phyloP scores from a whole-genome alignment of 2,888 invertebrate genomes.

The Drosophila neutralis region DNA sequence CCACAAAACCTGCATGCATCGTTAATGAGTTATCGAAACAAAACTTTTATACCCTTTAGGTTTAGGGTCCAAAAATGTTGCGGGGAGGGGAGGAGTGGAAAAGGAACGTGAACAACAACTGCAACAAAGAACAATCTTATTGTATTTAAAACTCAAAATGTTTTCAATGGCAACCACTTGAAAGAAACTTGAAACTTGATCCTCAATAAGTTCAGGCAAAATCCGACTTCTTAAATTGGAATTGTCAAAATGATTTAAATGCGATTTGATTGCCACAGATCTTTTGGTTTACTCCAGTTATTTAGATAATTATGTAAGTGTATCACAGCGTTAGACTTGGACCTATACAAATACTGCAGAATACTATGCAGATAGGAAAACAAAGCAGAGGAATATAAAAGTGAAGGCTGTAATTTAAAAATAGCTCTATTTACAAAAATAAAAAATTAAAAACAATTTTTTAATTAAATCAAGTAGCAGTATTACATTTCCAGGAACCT shows the following conservation, averaged over 20 bases:
- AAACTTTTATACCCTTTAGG: not conserved
- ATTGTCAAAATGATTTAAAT: not conserved
- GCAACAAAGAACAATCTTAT: not conserved
- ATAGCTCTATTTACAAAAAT: not conserved
- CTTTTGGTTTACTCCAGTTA: no score
- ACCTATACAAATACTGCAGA: not conserved
- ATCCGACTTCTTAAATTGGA: not conserved
- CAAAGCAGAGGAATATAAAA: not conserved
- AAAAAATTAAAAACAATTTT: not conserved
- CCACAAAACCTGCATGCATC: no score
- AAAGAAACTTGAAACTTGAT: not conserved
- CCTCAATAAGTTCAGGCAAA: not conserved
- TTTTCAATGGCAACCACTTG: not conserved
- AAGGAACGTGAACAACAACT: not conserved
- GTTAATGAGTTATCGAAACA: no score
- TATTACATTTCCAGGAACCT: not conserved
- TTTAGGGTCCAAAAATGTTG: not conserved
- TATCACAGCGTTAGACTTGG: not conserved
- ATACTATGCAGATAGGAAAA: not conserved
- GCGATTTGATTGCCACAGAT: not conserved
- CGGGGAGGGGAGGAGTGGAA: not conserved
- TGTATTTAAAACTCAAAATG: slow-evolving; percentile 8
- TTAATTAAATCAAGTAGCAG: not conserved
- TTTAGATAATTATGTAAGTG: not conserved
- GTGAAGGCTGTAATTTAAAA: not conserved